Base-by-base conservation (phyloP, 2,113 vertebrate species). In the Indri indri region DNA sequence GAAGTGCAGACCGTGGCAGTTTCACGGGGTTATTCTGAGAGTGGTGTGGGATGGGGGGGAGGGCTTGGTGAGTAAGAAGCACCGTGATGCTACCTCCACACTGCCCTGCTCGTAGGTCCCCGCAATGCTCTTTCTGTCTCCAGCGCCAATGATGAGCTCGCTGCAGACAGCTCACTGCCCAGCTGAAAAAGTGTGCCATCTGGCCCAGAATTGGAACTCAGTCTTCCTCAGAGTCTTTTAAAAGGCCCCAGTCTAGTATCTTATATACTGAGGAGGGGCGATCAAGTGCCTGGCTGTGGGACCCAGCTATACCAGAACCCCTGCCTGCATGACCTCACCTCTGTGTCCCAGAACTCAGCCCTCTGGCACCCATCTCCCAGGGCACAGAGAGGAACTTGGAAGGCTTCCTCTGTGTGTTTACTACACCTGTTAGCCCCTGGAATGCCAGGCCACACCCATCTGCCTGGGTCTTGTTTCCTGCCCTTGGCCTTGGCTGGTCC, bases 401-500 rank as follows among this genome's bases (percentile, higher is more conserved):
- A 90, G 85, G 17, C 59, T 34, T 96, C 80, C 59, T 91, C 3
- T 32, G 61, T 81, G 66, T n/a, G 37, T 71, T 85, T n/a, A 10
- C 42, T 16, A 11, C n/a, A 22, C 37, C 40, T 59, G 37, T 32
- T 30, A 37, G n/a, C 76, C 32, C 27, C 0, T 8, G 13, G 25
- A 12, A 0, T 23, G 57, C 47, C 17, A 71, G 79, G 87, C 63
- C n/a, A 57, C 40, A 65, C 70, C 94, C 17, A 2, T 37, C 32
- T 54, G 79, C 52, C 66, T 42, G 34, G 34, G 70, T 82, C 70
- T 89, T 52, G 54, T 90, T 96, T 97, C 79, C 76, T 98, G 95
- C 90, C 88, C 97, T 97, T 96, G 98, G 96, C 93, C 95, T 98
- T 14, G 47, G 61, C 63, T 42, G 5, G 54, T 82, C 18, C 76